Conservation (phyloP, 2,797 vertebrate species). For the Crocodylus rhombifer region DNA sequence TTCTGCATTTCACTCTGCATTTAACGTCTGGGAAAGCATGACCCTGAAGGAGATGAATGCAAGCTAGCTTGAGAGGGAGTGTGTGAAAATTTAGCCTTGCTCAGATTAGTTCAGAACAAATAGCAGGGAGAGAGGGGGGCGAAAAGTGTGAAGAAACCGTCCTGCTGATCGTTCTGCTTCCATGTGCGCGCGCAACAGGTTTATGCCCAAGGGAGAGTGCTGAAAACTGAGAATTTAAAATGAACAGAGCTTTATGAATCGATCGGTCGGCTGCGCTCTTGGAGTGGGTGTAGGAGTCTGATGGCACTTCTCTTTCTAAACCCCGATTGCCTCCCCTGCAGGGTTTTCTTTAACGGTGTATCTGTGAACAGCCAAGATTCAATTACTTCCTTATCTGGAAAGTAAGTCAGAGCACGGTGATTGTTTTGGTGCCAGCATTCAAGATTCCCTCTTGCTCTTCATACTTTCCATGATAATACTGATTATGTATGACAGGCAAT, state of each 20-base stretch:
- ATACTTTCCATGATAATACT: constrained; percentile 56
- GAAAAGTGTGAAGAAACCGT: constrained; percentile 27
- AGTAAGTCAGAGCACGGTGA: constrained; percentile 1
- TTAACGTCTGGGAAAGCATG: constrained; percentile 71
- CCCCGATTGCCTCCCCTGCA: constrained; percentile 21
- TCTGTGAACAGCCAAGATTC: constrained; percentile 54
- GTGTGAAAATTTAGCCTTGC: constrained; percentile 71
- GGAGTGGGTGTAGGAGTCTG: constrained; percentile 54
- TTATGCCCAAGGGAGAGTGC: constrained; percentile 54
- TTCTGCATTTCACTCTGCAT: constrained; percentile 51
- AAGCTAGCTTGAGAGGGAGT: constrained; percentile 65
- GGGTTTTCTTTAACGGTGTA: constrained; percentile 38
- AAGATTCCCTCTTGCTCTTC: constrained; percentile 23
- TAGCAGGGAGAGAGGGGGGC: constrained; percentile 41
- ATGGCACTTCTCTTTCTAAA: constrained; percentile 50
- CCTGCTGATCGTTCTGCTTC: constrained; percentile 49
- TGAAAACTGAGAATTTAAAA: constrained; percentile 59
- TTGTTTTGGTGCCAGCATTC: neutral
- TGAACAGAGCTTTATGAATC: constrained; percentile 61
- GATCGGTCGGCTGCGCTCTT: constrained; percentile 51
- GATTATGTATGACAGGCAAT: constrained; percentile 29
- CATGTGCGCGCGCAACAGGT: constrained; percentile 52
- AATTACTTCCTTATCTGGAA: constrained; percentile 51
- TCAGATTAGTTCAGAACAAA: constrained; percentile 72
- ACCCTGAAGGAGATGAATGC: constrained; percentile 66